phyloP scores from a whole-genome alignment of 2,797 vertebrate genomes.

The Tragelaphus oryx region DNA sequence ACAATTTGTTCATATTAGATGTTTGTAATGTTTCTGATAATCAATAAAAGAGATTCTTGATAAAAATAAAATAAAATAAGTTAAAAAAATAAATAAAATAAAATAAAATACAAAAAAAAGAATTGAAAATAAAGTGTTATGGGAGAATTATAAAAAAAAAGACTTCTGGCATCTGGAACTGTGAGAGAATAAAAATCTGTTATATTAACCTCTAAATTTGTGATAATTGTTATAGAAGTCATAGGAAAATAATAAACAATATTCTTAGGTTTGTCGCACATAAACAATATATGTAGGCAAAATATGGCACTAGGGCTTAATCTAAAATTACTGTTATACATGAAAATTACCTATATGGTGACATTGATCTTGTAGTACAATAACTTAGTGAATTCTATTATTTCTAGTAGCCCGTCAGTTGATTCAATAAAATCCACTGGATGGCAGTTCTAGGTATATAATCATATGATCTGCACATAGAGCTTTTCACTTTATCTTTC shows the following conservation, averaged over 20 bases:
- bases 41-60: too few species aligned
- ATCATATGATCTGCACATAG: neutral
- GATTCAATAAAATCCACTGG: neutral
- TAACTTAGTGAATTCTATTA: neutral
- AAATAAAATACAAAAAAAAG: too few species aligned
- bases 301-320: neutral
- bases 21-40: too few species aligned
- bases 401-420: neutral
- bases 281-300: neutral
- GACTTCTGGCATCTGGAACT: neutral
- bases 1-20: too few species aligned
- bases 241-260: neutral
- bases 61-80: too few species aligned
- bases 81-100: too few species aligned
- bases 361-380: neutral
- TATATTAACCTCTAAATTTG: neutral
- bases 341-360: neutral
- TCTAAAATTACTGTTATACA: neutral
- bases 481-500: neutral
- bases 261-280: neutral
- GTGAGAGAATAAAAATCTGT: neutral
- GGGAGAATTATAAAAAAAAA: neutral
- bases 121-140: too few species aligned
- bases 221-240: neutral
- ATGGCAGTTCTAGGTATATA: neutral